Evolutionary conservation across 1,140 invertebrate species (phyloP), one percentile per base, ranked within the genome.

Genomic region (Andricus grossulariae): DNA sequence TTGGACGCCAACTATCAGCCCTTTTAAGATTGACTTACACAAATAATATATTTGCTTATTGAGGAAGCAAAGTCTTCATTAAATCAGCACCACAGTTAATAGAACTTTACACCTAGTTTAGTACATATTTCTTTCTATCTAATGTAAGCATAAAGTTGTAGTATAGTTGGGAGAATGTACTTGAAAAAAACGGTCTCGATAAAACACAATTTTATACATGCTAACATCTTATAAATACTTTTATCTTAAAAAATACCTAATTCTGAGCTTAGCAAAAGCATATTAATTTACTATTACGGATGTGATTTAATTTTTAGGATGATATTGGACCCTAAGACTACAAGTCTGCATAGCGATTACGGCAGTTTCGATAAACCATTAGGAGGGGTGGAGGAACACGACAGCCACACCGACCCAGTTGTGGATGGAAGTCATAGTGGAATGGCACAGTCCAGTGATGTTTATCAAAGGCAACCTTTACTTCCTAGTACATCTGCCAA

Each of bases 291-390:
- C 25, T 32, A 32, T 32, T 5, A 32, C 4, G 25, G 25, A 60
- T 50, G 45, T 18, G 73, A 70, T 72, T 71, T 74, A 55, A 51
- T 81, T 81, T 76, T 19, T 84, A 93, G 92, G 90, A 93, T 93
- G 92, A 92, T 93, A 89, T 90, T 93, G 87, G 92, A 93, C 84
- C 90, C 91, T 78, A 93, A 93, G 85, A 89, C 87, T 74, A 90
- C 88, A 79, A 90, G 87, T 84, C 80, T 91, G 80, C 92, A 93
- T 78, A 92, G 89, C 88, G 92, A 93, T 88, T 93, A 93, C 91
- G 92, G 92, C 84, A 93, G 92, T 85, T 92, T 93, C 81, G 91
- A 91, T 86, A 86, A 88, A 79, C 86, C 90, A 81, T 85, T 89
- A 76, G 88, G 84, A 49, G 85, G 85, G 73, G 89, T 83, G 52